Conservation (phyloP, 2,888 invertebrate genomes). For the Melanophora roralis region DNA sequence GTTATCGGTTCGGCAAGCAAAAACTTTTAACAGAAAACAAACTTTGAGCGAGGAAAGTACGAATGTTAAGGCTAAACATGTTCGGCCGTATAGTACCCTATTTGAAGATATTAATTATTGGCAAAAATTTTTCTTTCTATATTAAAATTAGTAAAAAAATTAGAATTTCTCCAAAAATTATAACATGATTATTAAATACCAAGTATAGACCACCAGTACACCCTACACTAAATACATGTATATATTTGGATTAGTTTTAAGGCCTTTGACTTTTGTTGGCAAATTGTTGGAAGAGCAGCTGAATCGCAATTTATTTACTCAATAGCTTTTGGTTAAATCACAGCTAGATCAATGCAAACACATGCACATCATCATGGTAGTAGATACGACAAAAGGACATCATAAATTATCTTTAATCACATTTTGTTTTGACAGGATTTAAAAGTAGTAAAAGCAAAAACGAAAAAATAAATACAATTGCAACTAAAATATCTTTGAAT, state of each 20-base stretch:
- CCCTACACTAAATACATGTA: too few species aligned
- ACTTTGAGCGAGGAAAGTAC: not conserved
- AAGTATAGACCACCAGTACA: too few species aligned
- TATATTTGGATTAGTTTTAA: not conserved
- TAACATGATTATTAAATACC: too few species aligned
- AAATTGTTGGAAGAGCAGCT: constrained; percentile 27
- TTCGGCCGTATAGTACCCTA: too few species aligned
- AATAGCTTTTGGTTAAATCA: constrained; percentile 17
- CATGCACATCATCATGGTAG: constrained; percentile 5
- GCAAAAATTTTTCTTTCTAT: too few species aligned
- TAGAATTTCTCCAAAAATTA: too few species aligned
- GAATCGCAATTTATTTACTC: not conserved
- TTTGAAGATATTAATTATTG: too few species aligned
- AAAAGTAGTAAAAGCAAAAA: constrained; percentile 6
- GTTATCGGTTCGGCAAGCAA: constrained; percentile 51
- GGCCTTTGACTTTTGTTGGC: constrained; percentile 14
- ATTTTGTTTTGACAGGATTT: constrained; percentile 76
- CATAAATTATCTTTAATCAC: constrained; percentile 78
- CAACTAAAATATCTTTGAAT: constrained; percentile 32
- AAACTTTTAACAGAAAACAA: constrained; percentile 20
- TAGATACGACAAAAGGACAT: constrained; percentile 67
- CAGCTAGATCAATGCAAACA: not conserved
- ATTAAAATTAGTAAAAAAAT: too few species aligned
- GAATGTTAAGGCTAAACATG: not conserved
- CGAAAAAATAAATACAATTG: not conserved